Evolutionary conservation across 2,797 vertebrate genomes (phyloP), one percentile per base, ranked within the genome.

Genomic region (Carcharodon carcharias): DNA sequence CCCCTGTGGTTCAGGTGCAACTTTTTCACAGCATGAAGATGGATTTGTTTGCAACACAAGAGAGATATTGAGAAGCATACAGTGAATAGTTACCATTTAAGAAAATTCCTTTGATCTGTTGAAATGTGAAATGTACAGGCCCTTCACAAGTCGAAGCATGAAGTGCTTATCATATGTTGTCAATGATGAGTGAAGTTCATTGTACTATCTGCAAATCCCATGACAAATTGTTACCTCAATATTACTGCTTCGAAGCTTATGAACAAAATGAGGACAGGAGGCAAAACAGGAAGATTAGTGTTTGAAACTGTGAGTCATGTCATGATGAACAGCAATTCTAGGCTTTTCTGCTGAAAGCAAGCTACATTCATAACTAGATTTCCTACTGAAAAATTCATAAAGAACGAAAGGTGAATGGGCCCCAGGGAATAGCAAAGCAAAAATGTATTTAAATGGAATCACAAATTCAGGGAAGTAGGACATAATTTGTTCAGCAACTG

Each of bases 301-400:
- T 92, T 63, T n/a, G 35, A 92, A 63, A 92, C 35, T 92, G 56
- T 63, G 58, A 92, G 35, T 61, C 16, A 35, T 21, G 12, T 92
- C 61, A 95, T 21, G 65, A 71, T 54, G 93, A 69, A 54, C 50
- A 95, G 69, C 18, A 35, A 56, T 77, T 71, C 50, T 8, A 9
- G 11, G 94, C 65, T 95, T 35, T 67, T 56, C 11, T 50, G 31
- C 67, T 95, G 50, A 95, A 73, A 71, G 26, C 65, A 95, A 95
- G 28, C 67, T 56, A 31, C 50, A 54, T 95, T 71, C 28, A 56
- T 95, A 95, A 50, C 61, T 77, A 61, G 77, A 56, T 96, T 65
- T 67, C 87, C 9, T 65, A n/a, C 80, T 67, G 94, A 95, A 71
- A 56, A 69, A 96, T 95, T 95, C 94, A 95, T 71, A 71, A 95